These are phyloP conservation scores for Coturnix japonica DNA, from an alignment of 2,113 vertebrate genomes.

Conservation along the genomic window DNA sequence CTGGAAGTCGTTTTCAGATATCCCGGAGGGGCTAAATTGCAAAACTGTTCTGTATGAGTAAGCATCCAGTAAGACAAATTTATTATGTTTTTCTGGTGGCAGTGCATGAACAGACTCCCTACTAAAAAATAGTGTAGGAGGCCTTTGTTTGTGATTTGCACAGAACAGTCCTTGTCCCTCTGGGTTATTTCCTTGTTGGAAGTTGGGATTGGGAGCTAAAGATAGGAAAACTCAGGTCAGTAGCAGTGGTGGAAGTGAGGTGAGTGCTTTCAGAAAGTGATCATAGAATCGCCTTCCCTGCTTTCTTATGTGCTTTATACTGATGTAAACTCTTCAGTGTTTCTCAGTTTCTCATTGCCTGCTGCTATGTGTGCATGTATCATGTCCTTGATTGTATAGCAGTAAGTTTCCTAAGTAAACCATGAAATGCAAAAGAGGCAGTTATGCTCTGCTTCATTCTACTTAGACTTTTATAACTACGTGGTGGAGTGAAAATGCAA, in stretches of 20 bases:
- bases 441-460: neutral
- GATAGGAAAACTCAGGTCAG: neutral
- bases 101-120: neutral
- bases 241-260: neutral
- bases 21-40: neutral
- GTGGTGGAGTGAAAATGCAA: neutral
- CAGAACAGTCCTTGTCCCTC: neutral
- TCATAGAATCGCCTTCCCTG: neutral
- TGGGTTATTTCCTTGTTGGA: neutral
- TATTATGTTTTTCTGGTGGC: neutral
- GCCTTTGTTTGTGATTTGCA: neutral
- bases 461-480: neutral
- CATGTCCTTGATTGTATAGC: neutral
- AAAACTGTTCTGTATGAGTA: neutral
- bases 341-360: neutral
- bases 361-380: neutral
- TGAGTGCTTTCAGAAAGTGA: neutral
- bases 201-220: neutral
- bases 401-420: neutral
- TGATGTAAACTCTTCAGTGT: neutral
- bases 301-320: neutral
- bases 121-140: neutral
- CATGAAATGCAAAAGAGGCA: neutral
- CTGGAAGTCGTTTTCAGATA: neutral
- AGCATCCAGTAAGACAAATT: neutral